phyloP scores from a whole-genome alignment of 2,888 invertebrate species.

The Cacoxenus indagator region DNA sequence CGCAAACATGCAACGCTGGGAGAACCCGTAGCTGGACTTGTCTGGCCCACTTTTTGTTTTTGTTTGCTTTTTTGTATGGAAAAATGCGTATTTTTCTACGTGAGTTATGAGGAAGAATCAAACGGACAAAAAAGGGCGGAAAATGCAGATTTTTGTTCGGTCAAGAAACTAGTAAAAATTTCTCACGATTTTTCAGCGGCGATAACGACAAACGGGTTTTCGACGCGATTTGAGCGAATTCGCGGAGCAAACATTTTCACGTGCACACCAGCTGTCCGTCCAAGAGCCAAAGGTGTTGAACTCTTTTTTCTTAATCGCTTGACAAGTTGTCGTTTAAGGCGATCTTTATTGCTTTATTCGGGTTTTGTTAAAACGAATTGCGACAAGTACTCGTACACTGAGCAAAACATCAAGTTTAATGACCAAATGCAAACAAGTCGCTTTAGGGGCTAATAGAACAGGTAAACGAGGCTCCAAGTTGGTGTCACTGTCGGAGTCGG shows the following conservation, averaged over 20 bases:
- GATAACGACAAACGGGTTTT: slow-evolving; percentile 42
- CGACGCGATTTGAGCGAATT: slow-evolving; percentile 28
- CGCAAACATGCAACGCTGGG: neutral
- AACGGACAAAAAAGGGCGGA: slow-evolving; percentile 18
- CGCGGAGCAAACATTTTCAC: neutral
- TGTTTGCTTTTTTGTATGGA: neutral
- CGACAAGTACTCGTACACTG: too few species aligned
- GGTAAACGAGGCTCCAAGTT: too few species aligned
- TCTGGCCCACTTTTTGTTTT: slow-evolving; percentile 24
- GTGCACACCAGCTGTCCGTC: slow-evolving; percentile 36
- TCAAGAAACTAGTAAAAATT: slow-evolving; percentile 38
- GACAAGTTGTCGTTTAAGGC: slow-evolving; percentile 40
- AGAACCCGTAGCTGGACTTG: neutral
- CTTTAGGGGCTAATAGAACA: slow-evolving; percentile 7
- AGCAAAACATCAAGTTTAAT: too few species aligned
- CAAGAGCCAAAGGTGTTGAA: slow-evolving; percentile 52
- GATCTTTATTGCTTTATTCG: neutral
- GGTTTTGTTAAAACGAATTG: too few species aligned
- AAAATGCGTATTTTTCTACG: neutral
- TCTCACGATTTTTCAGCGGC: slow-evolving; percentile 58
- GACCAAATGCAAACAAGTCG: slow-evolving; percentile 2
- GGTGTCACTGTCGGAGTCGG: neutral
- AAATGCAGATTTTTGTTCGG: slow-evolving; percentile 35
- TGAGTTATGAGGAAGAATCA: slow-evolving; percentile 20
- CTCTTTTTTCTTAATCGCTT: slow-evolving; percentile 45